phyloP scores from a whole-genome alignment of 1,140 invertebrate species.

The Cheumatopsyche charites region DNA sequence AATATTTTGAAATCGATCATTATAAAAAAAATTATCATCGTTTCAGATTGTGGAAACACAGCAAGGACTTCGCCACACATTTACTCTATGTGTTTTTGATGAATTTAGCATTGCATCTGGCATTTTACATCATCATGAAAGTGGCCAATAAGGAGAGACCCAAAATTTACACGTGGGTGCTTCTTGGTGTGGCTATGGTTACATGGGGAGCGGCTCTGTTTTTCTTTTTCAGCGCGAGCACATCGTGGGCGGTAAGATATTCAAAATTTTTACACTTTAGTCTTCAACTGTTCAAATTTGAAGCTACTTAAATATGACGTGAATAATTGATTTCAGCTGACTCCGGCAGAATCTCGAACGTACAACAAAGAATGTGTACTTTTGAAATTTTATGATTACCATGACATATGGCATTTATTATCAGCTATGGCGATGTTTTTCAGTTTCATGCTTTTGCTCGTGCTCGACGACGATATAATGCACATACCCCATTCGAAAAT shows the following conservation, averaged over 20 bases:
- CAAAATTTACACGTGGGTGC: slow-evolving; percentile 65
- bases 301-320: neutral
- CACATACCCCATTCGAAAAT: slow-evolving; percentile 71
- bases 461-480: slow-evolving; percentile 79
- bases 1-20: neutral
- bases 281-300: neutral
- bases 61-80: slow-evolving; percentile 82
- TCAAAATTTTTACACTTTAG: neutral
- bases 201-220: slow-evolving; percentile 74
- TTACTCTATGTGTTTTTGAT: slow-evolving; percentile 82
- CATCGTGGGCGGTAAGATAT: slow-evolving; percentile 77
- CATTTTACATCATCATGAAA: slow-evolving; percentile 90
- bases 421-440: slow-evolving; percentile 87
- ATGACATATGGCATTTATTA: slow-evolving; percentile 90
- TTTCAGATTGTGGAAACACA: slow-evolving; percentile 62
- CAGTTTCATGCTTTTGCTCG: slow-evolving; percentile 82
- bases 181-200: slow-evolving; percentile 68
- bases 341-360: slow-evolving; percentile 78
- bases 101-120: slow-evolving; percentile 82
- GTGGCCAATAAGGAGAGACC: slow-evolving; percentile 73
- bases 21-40: neutral
- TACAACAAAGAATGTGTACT: slow-evolving; percentile 78
- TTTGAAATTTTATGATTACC: slow-evolving; percentile 82
- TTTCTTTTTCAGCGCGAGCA: slow-evolving; percentile 79
- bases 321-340: slow-evolving; percentile 60